Percentiles rank a stretch among this genome's conserved stretches.
These are phyloP conservation scores for Trogon melanurus DNA, from an alignment of 2,113 vertebrate genomes.

Conservation along the genomic window DNA sequence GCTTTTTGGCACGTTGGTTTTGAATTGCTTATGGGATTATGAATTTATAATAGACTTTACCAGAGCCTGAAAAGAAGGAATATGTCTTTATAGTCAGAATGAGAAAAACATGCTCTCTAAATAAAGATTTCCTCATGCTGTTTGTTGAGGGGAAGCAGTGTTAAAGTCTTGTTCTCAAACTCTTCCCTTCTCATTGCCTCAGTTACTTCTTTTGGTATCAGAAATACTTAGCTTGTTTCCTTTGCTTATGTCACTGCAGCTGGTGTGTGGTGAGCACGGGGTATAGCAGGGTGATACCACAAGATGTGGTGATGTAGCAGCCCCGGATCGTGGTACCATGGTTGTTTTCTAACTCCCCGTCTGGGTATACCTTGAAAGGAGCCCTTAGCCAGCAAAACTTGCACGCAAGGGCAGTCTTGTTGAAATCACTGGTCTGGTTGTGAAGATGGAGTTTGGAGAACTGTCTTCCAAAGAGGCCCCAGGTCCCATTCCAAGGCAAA, in stretches of 20 bases:
- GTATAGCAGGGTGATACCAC: neutral
- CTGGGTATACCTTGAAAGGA: neutral
- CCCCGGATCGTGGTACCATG: neutral
- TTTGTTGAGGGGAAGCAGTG: fast-evolving
- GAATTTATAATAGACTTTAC: conserved; percentile 10
- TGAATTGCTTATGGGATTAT: conserved; percentile 28
- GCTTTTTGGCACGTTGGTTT: neutral
- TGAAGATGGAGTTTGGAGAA: neutral
- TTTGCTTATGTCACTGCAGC: neutral
- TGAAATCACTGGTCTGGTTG: neutral
- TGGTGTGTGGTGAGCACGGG: neutral
- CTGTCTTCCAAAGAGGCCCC: neutral
- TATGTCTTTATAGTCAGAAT: neutral
- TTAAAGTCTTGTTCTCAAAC: neutral
- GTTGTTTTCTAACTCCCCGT: neutral
- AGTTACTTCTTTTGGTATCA: neutral
- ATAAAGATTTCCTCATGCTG: neutral
- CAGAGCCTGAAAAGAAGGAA: neutral
- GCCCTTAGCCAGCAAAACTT: neutral
- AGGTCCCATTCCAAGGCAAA: neutral
- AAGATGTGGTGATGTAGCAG: neutral
- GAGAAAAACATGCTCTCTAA: neutral
- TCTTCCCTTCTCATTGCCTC: neutral
- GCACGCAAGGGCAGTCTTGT: neutral
- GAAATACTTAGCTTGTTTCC: neutral